Base-by-base conservation (phyloP, 2,113 vertebrate genomes). In the Eulemur macaco region DNA sequence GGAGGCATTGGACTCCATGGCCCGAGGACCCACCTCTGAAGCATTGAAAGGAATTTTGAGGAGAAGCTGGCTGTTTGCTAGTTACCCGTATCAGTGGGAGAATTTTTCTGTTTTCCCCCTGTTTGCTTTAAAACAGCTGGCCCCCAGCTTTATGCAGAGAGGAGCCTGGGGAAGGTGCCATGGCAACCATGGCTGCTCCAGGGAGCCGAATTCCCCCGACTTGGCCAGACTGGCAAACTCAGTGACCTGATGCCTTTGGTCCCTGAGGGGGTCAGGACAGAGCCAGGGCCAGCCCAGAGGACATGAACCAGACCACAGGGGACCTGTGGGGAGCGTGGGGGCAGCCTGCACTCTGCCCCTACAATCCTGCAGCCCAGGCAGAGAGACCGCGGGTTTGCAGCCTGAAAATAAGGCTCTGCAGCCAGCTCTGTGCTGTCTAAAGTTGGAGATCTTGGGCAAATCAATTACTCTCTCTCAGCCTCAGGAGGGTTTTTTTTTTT, bases 121-220 rank as follows among this genome's bases (percentile, higher is more conserved):
- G 13, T 94, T 97, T 93, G 74, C 91, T 96, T 96, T 73, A 68
- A 96, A 97, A 94, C 94, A 96, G 52, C 86, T 97, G 63, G 20
- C 93, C 93, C 94, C 95, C 95, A 95, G 88, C 76, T 95, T 97
- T 95, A 88, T 39, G 7, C 54, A 6, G 63, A 92, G 85, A 96
- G 37, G 47, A 94, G 74, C 64, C 93, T n/a, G 15, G 81, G 73
- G 95, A 95, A 81, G 96, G 50, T 54, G 23, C 89, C 97, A 96
- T 93, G 86, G 96, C 84, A 97, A 97, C 97, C 39, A 8, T 13
- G 68, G 95, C 0, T 0, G 58, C 91, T 97, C 91, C 58, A 27
- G 81, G 54, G 88, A 94, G 64, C 42, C 15, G 0, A 56, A 77
- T 68, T 91, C 0, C 1, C 69, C 87, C 68, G 68, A 74, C 58